Evolutionary conservation across 1,140 invertebrate species (phyloP).

Genomic region (Ceratina australensis): DNA sequence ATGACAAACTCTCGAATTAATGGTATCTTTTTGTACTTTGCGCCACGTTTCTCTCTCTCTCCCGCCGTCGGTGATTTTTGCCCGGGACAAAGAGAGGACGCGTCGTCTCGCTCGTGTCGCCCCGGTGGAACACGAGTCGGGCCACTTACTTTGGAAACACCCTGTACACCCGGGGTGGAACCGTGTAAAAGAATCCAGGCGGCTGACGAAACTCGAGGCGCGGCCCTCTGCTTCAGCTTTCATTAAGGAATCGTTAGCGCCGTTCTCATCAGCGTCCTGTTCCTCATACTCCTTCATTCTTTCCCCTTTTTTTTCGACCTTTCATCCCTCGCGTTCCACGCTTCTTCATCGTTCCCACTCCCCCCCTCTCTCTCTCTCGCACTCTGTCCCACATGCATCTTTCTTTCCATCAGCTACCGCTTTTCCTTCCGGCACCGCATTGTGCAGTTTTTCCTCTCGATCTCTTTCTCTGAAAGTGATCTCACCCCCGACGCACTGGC

Average conservation of each 20-base stretch:
- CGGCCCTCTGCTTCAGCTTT: slow-evolving; percentile 64
- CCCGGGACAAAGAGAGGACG: neutral
- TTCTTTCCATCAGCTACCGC: slow-evolving; percentile 17
- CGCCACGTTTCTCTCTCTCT: neutral
- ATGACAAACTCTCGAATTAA: slow-evolving; percentile 46
- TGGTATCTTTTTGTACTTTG: slow-evolving; percentile 37
- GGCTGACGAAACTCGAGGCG: slow-evolving; percentile 61
- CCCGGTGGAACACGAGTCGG: slow-evolving; percentile 4
- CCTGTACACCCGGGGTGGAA: slow-evolving; percentile 50
- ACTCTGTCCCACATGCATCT: neutral
- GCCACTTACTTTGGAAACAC: slow-evolving; percentile 51
- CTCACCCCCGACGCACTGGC: slow-evolving; percentile 1
- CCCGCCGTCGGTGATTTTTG: neutral
- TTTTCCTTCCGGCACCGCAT: slow-evolving; percentile 29
- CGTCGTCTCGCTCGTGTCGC: neutral
- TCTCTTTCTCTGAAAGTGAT: slow-evolving; percentile 28
- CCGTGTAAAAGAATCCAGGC: slow-evolving; percentile 60
- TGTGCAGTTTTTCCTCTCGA: slow-evolving; percentile 40
- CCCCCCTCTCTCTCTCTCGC: neutral
- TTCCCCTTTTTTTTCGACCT: slow-evolving; percentile 9
- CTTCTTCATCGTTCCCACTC: slow-evolving; percentile 6
- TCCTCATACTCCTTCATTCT: slow-evolving; percentile 24
- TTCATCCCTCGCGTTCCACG: neutral
- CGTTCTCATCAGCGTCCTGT: slow-evolving; percentile 67
- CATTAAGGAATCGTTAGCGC: slow-evolving; percentile 74